These are phyloP conservation scores for Paralvinella palmiformis DNA, from an alignment of 1,140 invertebrate genomes.

Conservation along the genomic window DNA sequence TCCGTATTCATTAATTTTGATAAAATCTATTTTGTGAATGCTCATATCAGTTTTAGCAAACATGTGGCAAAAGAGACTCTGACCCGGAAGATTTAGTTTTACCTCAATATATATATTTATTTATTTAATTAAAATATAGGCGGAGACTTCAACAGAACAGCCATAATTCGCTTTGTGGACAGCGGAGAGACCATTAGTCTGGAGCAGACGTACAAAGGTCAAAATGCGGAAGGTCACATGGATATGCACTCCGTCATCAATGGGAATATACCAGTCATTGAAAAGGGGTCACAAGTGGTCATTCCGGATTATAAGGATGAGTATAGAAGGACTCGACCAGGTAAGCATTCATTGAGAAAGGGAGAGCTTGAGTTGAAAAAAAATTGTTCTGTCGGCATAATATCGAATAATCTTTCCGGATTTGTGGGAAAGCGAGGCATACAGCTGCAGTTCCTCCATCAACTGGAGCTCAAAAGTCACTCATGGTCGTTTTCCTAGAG, in stretches of 20 bases:
- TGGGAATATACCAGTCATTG: conserved; percentile 68
- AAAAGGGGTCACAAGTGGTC: conserved; percentile 59
- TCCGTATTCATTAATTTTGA: too few relatives aligned
- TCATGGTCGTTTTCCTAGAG: background rate
- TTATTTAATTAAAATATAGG: background rate
- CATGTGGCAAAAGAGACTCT: too few relatives aligned
- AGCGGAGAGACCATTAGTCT: conserved; percentile 50
- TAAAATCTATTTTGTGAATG: too few relatives aligned
- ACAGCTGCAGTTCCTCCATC: too few relatives aligned
- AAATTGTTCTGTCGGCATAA: too few relatives aligned
- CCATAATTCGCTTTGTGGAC: background rate
- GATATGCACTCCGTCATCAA: conserved; percentile 65
- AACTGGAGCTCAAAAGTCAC: too few relatives aligned
- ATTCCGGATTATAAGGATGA: conserved; percentile 77
- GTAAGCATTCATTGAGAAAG: too few relatives aligned
- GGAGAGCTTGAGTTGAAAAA: too few relatives aligned
- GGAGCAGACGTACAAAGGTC: conserved; percentile 71
- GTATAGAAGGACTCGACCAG: conserved; percentile 63
- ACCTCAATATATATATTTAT: too few relatives aligned
- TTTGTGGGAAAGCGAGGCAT: too few relatives aligned
- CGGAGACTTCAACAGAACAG: conserved; percentile 15
- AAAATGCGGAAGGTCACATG: conserved; percentile 87
- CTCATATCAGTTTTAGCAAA: background rate
- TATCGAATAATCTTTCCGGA: too few relatives aligned
- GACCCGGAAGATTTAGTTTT: too few relatives aligned